These are phyloP conservation scores for Enteromius radiatus DNA, from an alignment of 2,797 vertebrate genomes.

Conservation along the genomic window DNA sequence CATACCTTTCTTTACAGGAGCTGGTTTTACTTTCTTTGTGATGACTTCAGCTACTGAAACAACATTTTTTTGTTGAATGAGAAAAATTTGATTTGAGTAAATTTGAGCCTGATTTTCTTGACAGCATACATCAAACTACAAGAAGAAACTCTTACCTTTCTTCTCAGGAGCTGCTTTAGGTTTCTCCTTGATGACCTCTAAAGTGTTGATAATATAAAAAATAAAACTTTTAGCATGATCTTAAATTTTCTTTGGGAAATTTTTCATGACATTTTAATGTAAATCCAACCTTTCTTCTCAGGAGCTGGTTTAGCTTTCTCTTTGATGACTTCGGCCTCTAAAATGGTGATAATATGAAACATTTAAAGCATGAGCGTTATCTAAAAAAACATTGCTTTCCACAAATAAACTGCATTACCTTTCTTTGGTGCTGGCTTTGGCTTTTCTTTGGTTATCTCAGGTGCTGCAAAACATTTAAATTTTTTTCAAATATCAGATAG, in stretches of 20 bases:
- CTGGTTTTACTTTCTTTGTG: slow-evolving; percentile 54
- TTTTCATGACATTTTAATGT: neutral
- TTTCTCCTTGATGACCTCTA: slow-evolving; percentile 41
- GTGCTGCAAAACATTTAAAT: slow-evolving; percentile 22
- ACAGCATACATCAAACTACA: neutral
- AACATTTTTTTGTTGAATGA: neutral
- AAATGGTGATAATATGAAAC: neutral
- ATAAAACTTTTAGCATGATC: neutral
- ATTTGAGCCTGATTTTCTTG: neutral
- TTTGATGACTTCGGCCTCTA: slow-evolving; percentile 49
- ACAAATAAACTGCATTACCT: slow-evolving; percentile 1
- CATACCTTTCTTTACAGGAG: slow-evolving; percentile 66
- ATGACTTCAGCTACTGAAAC: slow-evolving; percentile 33
- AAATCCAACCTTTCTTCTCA: slow-evolving; percentile 63
- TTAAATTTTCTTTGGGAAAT: neutral
- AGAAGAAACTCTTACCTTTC: slow-evolving; percentile 57
- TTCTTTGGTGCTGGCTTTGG: slow-evolving; percentile 38
- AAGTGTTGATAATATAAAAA: neutral
- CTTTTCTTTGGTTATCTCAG: slow-evolving; percentile 40
- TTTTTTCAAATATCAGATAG: neutral
- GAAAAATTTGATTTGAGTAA: neutral
- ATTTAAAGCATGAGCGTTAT: neutral
- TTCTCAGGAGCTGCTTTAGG: slow-evolving; percentile 49
- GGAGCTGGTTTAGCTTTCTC: slow-evolving; percentile 61
- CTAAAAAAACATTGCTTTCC: neutral